Evolutionary conservation across 1,140 invertebrate species (phyloP).

Genomic region (Gonioctena quinquepunctata): DNA sequence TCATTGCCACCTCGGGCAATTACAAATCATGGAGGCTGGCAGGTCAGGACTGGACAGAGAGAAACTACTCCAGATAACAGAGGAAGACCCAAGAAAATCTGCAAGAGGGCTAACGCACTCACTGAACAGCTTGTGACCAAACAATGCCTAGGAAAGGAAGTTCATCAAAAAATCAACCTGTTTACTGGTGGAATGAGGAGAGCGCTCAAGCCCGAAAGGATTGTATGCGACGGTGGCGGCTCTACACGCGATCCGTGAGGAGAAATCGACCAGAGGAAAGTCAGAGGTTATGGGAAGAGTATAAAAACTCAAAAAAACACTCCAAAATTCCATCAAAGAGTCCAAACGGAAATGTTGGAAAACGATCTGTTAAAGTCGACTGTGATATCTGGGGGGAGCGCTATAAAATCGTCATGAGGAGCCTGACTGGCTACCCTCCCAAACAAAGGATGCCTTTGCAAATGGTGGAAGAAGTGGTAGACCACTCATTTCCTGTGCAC

Average conservation of each 20-base stretch:
- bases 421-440: slow-evolving; percentile 11
- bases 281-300: too few species aligned
- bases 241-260: too few species aligned
- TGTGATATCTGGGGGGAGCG: slow-evolving; percentile 38
- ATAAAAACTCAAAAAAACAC: neutral
- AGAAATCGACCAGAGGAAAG: too few species aligned
- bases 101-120: neutral
- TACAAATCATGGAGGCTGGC: neutral
- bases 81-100: neutral
- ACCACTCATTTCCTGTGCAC: slow-evolving; percentile 15
- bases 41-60: neutral
- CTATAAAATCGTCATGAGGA: slow-evolving; percentile 40
- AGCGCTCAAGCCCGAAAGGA: too few species aligned
- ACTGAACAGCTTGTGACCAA: too few species aligned
- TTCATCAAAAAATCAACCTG: too few species aligned
- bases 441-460: slow-evolving; percentile 7
- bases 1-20: neutral
- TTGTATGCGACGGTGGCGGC: too few species aligned
- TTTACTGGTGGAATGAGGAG: neutral
- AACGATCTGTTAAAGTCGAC: slow-evolving; percentile 31
- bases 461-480: neutral
- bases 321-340: neutral
- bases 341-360: slow-evolving; percentile 32
- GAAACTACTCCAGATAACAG: neutral
- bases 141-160: too few species aligned